These are phyloP conservation scores for Schlechtendalia chinensis DNA, from an alignment of 1,140 invertebrate genomes.

Conservation along the genomic window DNA sequence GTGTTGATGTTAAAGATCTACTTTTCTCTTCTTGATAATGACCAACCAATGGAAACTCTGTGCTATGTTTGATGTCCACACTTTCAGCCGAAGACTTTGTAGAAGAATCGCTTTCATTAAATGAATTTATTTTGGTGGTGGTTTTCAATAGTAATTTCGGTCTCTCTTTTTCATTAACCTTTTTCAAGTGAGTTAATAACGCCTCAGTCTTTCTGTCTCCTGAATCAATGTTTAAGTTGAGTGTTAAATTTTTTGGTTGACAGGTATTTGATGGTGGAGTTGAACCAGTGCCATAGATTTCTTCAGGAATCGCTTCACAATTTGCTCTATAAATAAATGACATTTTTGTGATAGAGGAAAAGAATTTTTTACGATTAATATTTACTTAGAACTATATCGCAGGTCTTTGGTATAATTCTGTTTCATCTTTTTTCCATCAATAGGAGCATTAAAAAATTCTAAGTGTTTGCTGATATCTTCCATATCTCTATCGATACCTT, in stretches of 20 bases:
- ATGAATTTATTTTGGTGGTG: conserved; percentile 25
- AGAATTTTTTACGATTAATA: background rate
- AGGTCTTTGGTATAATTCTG: conserved; percentile 42
- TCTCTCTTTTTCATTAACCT: conserved; percentile 32
- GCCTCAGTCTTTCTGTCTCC: conserved; percentile 28
- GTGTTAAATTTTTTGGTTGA: conserved; percentile 54
- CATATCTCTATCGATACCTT: conserved; percentile 57
- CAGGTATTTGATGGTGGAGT: conserved; percentile 59
- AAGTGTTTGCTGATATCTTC: conserved; percentile 66
- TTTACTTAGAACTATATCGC: conserved; percentile 35
- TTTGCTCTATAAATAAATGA: conserved; percentile 62
- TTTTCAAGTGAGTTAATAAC: background rate
- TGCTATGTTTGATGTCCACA: conserved; percentile 42
- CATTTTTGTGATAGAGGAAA: background rate
- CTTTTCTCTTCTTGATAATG: conserved; percentile 44
- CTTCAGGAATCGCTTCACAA: conserved; percentile 86
- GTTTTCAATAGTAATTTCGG: conserved; percentile 35
- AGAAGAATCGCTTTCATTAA: conserved; percentile 42
- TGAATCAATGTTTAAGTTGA: conserved; percentile 19
- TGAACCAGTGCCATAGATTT: conserved; percentile 68
- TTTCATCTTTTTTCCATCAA: conserved; percentile 39
- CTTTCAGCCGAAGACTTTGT: conserved; percentile 42
- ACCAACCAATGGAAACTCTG: conserved; percentile 21
- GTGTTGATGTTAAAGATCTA: conserved; percentile 49
- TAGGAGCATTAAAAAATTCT: conserved; percentile 31